Evolutionary conservation across 2,797 vertebrate genomes (phyloP).

Genomic region (Muraenolepis orangiensis): DNA sequence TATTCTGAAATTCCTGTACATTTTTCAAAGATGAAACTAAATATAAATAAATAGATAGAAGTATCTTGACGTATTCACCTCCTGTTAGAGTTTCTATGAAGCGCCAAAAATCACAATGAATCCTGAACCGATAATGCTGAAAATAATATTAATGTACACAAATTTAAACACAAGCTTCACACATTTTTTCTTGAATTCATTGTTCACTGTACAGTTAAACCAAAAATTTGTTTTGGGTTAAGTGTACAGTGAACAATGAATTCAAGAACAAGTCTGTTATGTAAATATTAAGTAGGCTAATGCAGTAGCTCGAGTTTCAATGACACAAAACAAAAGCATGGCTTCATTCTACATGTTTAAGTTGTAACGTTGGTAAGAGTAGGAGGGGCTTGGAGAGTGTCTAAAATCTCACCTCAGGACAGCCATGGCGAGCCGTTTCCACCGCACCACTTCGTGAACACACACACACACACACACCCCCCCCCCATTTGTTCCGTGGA

Average conservation of each 20-base stretch:
- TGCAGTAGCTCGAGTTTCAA: too few relatives aligned
- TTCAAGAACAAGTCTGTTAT: not conserved
- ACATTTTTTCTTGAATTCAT: not conserved
- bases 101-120: constrained; percentile 63
- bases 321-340: not conserved
- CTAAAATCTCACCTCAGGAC: constrained; percentile 61
- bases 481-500: too few relatives aligned
- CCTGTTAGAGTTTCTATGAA: constrained; percentile 51
- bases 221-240: too few relatives aligned
- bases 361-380: not conserved
- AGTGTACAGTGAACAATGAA: too few relatives aligned
- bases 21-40: too few relatives aligned
- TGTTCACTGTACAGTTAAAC: not conserved
- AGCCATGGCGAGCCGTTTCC: constrained; percentile 68
- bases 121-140: constrained; percentile 64
- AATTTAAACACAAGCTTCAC: not conserved
- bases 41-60: too few relatives aligned
- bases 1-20: too few relatives aligned
- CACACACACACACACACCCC: constrained; percentile 38
- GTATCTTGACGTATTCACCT: too few relatives aligned
- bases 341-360: not conserved
- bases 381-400: not conserved
- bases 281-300: not conserved
- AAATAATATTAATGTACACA: not conserved
- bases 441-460: constrained; percentile 60